Percentiles rank a stretch among this genome's conserved stretches.
Conservation (phyloP, 2,888 invertebrate genomes). For the Pollenia labialis region DNA sequence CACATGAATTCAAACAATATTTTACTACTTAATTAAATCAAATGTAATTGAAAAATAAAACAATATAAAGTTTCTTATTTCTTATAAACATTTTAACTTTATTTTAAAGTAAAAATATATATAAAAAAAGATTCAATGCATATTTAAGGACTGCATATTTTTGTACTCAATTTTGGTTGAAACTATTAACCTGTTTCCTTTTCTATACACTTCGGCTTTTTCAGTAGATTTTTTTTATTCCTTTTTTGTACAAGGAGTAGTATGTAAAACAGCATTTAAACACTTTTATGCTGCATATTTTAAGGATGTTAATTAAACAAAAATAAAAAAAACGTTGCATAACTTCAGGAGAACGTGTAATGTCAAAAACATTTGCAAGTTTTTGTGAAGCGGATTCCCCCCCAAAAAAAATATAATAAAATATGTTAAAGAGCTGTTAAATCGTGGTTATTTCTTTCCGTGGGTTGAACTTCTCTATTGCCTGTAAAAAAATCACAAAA, state of each 20-base stretch:
- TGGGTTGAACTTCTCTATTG: neutral
- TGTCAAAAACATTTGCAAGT: conserved; percentile 55
- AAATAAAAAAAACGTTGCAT: conserved; percentile 51
- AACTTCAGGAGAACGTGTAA: conserved; percentile 34
- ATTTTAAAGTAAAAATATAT: neutral
- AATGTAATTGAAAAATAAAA: conserved; percentile 8
- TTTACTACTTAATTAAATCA: conserved; percentile 11
- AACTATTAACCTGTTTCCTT: conserved; percentile 5
- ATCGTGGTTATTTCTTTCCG: neutral
- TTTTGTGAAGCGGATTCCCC: neutral
- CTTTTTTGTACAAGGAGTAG: neutral
- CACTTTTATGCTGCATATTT: conserved; percentile 46
- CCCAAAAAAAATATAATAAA: neutral
- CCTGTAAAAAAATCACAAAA: neutral
- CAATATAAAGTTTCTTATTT: too few relatives aligned
- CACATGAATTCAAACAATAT: neutral
- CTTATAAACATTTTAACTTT: neutral
- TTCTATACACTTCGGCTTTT: neutral
- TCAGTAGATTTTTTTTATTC: neutral
- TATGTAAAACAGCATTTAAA: conserved; percentile 6
- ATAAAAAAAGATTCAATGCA: neutral
- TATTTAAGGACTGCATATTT: neutral
- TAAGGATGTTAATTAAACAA: conserved; percentile 63
- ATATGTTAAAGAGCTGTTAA: conserved; percentile 5
- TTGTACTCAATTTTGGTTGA: neutral